Evolutionary conservation across 2,797 vertebrate species (phyloP), one percentile per base, ranked within the genome.

Genomic region (Salmo trutta): DNA sequence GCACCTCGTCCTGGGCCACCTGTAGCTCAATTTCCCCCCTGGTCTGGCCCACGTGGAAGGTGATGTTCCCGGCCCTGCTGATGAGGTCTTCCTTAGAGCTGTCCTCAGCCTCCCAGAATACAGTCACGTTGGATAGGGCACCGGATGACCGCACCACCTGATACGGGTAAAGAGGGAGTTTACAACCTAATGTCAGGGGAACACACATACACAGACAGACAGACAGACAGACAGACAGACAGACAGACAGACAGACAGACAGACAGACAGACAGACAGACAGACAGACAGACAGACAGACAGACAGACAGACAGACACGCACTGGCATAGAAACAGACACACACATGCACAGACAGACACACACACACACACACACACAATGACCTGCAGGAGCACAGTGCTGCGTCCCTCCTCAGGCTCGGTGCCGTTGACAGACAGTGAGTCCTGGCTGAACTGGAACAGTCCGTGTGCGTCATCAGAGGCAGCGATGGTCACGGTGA

Each of bases 401-500:
- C 92, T 95, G 5, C 72, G 83, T 74, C 95, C 96, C 68, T 96
- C 96, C 79, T 97, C 96, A 21, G 97, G 96, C 87, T 99, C 98
- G 5, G 96, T 97, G 84, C 96, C 96, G 2, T 90, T 96, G 7
- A 97, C 93, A 0, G 12, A 89, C 16, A 98, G 91, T 1, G 95
- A 97, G 68, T 94, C 90, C 0, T 86, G 76, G 78, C 93, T 96
- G 88, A 99, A 98, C 84, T 97, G 94, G 93, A 99, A 99, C 24
- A 99, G 91, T 47, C 98, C 98, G 19, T 99, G 95, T 79, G 97
- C 98, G 10, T 99, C 95, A 87, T 99, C 98, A n/a, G 98, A 99
- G 74, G 96, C 96, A 41, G 95, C 95, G 5, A 99, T 96, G 68
- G 94, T 98, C 84, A 99, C 96, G 59, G 95, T 90, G 88, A 99